These are phyloP conservation scores for Sebastolobus alascanus DNA, from an alignment of 2,797 vertebrate species.

Conservation along the genomic window DNA sequence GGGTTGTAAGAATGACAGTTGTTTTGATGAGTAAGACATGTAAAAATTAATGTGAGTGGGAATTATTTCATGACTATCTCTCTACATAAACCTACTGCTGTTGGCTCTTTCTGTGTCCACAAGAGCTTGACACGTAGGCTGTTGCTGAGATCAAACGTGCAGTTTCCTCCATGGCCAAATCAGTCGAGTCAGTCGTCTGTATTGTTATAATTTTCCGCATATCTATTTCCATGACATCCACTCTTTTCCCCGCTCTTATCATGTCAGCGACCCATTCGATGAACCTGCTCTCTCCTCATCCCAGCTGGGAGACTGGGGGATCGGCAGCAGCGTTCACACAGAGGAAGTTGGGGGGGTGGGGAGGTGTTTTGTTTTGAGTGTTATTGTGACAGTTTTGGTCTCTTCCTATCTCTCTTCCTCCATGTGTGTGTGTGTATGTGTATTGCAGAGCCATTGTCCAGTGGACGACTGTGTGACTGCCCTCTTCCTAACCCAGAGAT, in stretches of 20 bases:
- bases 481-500: slow-evolving; percentile 93
- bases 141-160: slow-evolving; percentile 31
- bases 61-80: neutral
- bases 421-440: slow-evolving; percentile 22
- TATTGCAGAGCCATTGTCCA: slow-evolving; percentile 76
- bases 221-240: slow-evolving; percentile 57
- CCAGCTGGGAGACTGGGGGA: slow-evolving; percentile 30
- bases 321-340: slow-evolving; percentile 37
- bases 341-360: slow-evolving; percentile 48
- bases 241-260: slow-evolving; percentile 31
- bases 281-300: slow-evolving; percentile 28
- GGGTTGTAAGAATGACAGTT: neutral
- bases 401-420: slow-evolving; percentile 61
- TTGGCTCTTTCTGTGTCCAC: neutral
- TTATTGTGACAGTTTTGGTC: slow-evolving; percentile 71
- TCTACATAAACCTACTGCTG: neutral
- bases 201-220: slow-evolving; percentile 45
- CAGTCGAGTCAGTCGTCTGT: slow-evolving; percentile 50
- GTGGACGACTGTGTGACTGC: slow-evolving; percentile 73
- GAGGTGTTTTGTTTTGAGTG: slow-evolving; percentile 64
- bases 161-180: slow-evolving; percentile 35
- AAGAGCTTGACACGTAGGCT: neutral
- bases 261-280: slow-evolving; percentile 33
- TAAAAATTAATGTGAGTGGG: neutral
- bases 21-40: neutral